A percentile compares a stretch with the other conserved stretches of the same genome.
phyloP scores from a whole-genome alignment of 2,113 vertebrate species.

The Hemibagrus wyckioides region DNA sequence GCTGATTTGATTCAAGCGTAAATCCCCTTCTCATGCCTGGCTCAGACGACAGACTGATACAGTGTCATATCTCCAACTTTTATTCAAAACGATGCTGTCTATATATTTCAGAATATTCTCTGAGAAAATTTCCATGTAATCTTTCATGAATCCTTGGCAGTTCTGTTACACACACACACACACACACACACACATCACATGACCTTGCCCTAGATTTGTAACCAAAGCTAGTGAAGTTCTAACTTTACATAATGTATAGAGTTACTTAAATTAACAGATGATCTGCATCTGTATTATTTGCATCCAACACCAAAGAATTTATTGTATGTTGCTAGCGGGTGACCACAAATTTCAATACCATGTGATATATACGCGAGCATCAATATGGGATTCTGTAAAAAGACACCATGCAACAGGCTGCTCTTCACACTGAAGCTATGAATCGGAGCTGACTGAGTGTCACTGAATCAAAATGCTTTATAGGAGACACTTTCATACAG shows the following conservation, averaged over 20 bases:
- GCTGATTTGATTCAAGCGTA: constrained; percentile 8
- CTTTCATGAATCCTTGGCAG: background rate
- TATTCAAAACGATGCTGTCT: background rate
- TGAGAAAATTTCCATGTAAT: background rate
- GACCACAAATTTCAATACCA: background rate
- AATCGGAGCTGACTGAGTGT: background rate
- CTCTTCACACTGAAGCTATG: background rate
- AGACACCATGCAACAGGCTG: constrained; percentile 20
- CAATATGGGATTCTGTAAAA: background rate
- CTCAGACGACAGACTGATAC: background rate
- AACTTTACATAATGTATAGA: background rate
- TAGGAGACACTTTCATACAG: background rate
- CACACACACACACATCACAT: no score
- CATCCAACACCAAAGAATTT: no score
- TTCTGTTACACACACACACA: background rate
- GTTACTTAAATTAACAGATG: background rate
- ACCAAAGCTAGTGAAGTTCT: background rate
- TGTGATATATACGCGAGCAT: no score
- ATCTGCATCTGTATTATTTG: background rate
- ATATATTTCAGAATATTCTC: background rate
- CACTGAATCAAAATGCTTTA: background rate
- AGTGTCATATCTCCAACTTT: background rate
- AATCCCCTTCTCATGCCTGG: background rate
- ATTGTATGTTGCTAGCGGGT: background rate
- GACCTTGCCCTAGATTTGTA: background rate